A percentile compares a stretch with the other conserved stretches of the same genome.
Evolutionary conservation across 2,113 vertebrate genomes (phyloP).

Genomic region (Eclectus roratus): DNA sequence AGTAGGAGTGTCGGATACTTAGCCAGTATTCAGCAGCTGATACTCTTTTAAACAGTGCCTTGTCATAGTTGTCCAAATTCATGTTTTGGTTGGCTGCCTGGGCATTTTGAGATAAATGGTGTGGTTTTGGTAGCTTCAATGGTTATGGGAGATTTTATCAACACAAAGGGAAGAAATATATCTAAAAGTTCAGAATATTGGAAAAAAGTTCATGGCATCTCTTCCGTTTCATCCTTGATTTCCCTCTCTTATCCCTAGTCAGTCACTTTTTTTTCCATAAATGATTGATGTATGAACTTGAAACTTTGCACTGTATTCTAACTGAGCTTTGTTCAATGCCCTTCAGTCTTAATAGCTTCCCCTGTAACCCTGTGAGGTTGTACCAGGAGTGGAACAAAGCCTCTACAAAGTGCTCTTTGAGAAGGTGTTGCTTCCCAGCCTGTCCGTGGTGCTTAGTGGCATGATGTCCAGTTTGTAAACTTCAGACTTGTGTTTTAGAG

Average conservation of each 20-base stretch:
- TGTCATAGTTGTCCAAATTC: not conserved
- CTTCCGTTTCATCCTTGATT: fast-evolving
- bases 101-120: not conserved
- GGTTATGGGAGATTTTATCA: not conserved
- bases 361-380: not conserved
- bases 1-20: not conserved
- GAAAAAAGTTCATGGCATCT: not conserved
- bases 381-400: not conserved
- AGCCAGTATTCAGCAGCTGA: not conserved
- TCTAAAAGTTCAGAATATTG: not conserved
- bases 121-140: not conserved
- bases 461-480: not conserved
- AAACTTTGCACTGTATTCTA: not conserved
- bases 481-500: not conserved
- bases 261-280: not conserved
- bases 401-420: not conserved
- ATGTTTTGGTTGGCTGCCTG: not conserved
- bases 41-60: not conserved
- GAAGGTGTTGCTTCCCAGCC: not conserved
- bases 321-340: not conserved
- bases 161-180: not conserved
- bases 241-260: not conserved
- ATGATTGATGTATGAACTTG: not conserved
- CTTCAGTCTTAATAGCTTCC: not conserved
- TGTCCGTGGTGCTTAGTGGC: not conserved